These are phyloP conservation scores for Scaptomyza flava DNA, from an alignment of 2,888 invertebrate genomes.

Conservation along the genomic window DNA sequence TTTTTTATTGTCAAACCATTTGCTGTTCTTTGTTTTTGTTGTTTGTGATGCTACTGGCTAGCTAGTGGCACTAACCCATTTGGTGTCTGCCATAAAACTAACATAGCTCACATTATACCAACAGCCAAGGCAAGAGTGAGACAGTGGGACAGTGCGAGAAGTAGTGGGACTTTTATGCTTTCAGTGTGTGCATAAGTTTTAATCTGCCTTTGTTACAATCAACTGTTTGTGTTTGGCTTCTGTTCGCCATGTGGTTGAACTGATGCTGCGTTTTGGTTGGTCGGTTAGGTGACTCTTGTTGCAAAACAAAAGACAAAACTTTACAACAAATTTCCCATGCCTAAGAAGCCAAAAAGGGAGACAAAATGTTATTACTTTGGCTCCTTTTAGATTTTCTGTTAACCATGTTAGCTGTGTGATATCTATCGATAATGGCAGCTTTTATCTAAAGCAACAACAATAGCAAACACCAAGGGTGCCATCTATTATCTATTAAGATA, in stretches of 20 bases:
- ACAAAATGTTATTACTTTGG: conserved; percentile 13
- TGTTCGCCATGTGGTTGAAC: conserved; percentile 25
- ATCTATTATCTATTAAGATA: conserved; percentile 27
- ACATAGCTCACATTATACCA: conserved; percentile 72
- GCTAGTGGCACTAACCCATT: conserved; percentile 63
- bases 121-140: conserved; percentile 39
- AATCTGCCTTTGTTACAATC: conserved; percentile 77
- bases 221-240: conserved; percentile 32
- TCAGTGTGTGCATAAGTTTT: conserved; percentile 78
- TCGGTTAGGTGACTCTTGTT: not conserved
- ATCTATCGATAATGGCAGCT: conserved; percentile 32
- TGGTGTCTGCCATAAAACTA: conserved; percentile 75
- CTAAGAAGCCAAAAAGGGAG: conserved; percentile 11
- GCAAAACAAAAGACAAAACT: conserved; percentile 25
- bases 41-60: conserved; percentile 13
- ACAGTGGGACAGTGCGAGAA: not conserved
- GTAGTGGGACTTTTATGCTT: conserved; percentile 28
- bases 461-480: conserved; percentile 9
- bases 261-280: conserved; percentile 18
- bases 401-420: conserved; percentile 12
- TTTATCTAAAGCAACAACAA: conserved; percentile 14
- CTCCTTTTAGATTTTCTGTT: conserved; percentile 12
- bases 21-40: conserved; percentile 14
- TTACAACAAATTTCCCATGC: conserved; percentile 33
- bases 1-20: conserved; percentile 76